Base-by-base conservation (phyloP, 2,113 vertebrate genomes). In the Halichoerus grypus region DNA sequence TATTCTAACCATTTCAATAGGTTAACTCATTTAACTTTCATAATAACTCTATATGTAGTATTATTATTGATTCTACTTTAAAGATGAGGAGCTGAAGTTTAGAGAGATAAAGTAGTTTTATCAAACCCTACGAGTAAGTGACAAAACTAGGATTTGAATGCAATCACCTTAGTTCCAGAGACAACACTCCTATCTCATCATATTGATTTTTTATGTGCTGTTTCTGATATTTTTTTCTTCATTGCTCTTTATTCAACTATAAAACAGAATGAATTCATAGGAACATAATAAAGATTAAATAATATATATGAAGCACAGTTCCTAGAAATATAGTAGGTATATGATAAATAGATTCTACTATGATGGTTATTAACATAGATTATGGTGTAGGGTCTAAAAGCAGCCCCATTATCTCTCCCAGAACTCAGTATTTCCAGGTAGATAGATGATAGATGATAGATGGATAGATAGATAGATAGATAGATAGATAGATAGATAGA, bases 1-100 rank as follows among this genome's bases (percentile, higher is more conserved):
- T 59, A 84, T 87, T 95, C 33, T 86, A 86, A 90, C 22, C 57
- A 79, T 16, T 88, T 91, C 77, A 77, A 59, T 71, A 92, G 63
- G 11, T 76, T 46, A 86, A 79, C 22, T 71, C 57, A 5, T 33
- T 80, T 61, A 93, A 77, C n/a, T 3, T 42, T 71, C 33, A 71
- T 89, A 86, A 69, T 85, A 95, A 81, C 15, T 65, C 2, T 53
- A 22, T 28, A 7, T 55, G 1, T 74, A 79, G 19, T 82, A 85
- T 85, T 87, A 69, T 76, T 85, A 69, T 71, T 90, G 19, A 72
- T 79, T 21, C 31, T 7, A 79, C 19, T 76, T 82, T 57, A 74
- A 94, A 86, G n/a, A 93, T 71, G 26, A 87, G 28, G 94, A 92
- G 57, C 6, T 81, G 22, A 61, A 53, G 2, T 69, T 61, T 26